Percentiles rank a stretch among this genome's conserved stretches.
Evolutionary conservation across 2,888 invertebrate species (phyloP).

Genomic region (Agrenia bidenticulata): DNA sequence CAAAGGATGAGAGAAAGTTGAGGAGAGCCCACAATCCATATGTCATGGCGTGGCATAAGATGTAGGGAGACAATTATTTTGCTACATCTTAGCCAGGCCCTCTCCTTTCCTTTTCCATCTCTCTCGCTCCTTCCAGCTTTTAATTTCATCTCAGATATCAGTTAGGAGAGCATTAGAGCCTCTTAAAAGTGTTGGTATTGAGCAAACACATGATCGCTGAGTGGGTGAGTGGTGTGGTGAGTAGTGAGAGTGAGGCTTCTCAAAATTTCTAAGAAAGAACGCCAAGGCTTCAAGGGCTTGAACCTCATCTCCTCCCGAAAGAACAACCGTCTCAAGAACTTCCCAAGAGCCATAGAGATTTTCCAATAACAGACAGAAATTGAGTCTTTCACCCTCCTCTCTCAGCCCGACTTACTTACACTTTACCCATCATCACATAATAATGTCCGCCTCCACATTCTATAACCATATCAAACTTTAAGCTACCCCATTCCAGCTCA

Average conservation of each 20-base stretch:
- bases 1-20: background rate
- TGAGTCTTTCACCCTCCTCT: conserved; percentile 19
- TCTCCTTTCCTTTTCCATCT: background rate
- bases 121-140: conserved; percentile 36
- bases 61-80: background rate
- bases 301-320: background rate
- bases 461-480: too few species aligned
- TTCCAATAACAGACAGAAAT: conserved; percentile 21
- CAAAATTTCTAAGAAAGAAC: background rate
- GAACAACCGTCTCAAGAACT: conserved; percentile 20
- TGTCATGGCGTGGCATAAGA: conserved; percentile 9
- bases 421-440: too few species aligned
- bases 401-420: too few species aligned
- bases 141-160: conserved; percentile 53
- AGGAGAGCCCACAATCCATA: conserved; percentile 6
- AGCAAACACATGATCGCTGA: conserved; percentile 43
- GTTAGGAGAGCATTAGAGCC: conserved; percentile 52
- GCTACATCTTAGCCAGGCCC: background rate
- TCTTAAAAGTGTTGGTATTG: conserved; percentile 52
- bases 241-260: background rate
- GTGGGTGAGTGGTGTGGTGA: conserved; percentile 15
- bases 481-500: too few species aligned
- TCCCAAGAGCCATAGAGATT: conserved; percentile 20
- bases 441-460: too few species aligned
- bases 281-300: too few species aligned